Evolutionary conservation across 1,140 invertebrate species (phyloP).

Genomic region (Antheraea mylitta): DNA sequence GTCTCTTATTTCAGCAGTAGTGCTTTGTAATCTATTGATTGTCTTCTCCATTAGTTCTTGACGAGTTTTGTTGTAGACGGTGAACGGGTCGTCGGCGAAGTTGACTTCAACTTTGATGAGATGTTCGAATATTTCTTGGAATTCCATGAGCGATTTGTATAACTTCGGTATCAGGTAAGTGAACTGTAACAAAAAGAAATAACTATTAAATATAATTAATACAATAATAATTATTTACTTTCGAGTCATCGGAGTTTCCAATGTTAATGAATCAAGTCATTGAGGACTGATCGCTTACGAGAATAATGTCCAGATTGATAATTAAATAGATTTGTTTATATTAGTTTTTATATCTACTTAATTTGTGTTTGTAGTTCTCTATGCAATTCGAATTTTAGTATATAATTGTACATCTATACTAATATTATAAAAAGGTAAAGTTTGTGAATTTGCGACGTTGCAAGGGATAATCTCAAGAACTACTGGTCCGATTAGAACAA

Average conservation of each 20-base stretch:
- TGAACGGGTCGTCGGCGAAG: constrained; percentile 49
- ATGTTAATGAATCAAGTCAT: not conserved
- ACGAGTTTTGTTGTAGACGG: constrained; percentile 48
- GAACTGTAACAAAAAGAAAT: constrained; percentile 69
- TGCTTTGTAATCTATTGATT: constrained; percentile 43
- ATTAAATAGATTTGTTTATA: too few relatives aligned
- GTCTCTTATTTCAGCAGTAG: constrained; percentile 57
- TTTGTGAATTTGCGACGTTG: too few relatives aligned
- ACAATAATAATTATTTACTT: too few relatives aligned
- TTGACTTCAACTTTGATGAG: constrained; percentile 51
- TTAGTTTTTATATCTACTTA: too few relatives aligned
- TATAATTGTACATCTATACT: too few relatives aligned
- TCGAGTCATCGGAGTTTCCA: not conserved
- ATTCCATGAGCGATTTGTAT: constrained; percentile 58
- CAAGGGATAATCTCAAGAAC: too few relatives aligned
- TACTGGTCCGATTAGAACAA: too few relatives aligned
- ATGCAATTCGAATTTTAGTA: too few relatives aligned
- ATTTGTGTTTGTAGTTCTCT: too few relatives aligned
- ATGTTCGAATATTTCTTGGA: constrained; percentile 54
- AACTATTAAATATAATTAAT: constrained; percentile 16
- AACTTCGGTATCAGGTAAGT: constrained; percentile 60
- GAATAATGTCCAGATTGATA: too few relatives aligned
- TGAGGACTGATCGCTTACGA: not conserved
- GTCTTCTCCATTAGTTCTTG: constrained; percentile 47
- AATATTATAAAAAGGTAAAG: too few relatives aligned